Evolutionary conservation across 2,888 invertebrate genomes (phyloP), one percentile per base, ranked within the genome.

Genomic region (Crematogaster levior): DNA sequence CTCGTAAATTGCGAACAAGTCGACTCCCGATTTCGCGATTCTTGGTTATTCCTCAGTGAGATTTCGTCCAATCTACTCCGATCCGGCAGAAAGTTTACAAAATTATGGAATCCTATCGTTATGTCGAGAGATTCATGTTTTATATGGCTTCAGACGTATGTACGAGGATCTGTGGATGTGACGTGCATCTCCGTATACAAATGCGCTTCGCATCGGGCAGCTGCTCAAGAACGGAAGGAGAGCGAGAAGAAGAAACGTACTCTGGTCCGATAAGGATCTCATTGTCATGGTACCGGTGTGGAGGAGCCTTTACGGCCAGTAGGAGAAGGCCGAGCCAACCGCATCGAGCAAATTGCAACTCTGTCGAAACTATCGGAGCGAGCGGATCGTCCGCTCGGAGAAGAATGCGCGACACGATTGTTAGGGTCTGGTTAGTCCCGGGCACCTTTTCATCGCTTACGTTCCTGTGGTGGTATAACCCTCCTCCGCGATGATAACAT

Each of bases 341-440:
- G 89, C 90, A 92, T 89, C 92, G 91, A 93, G 92, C 93, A 93
- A 93, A 93, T 93, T 93, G 93, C 93, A 92, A 93, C 92, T 93
- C 93, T 92, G 93, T 92, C 93, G 91, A 93, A 92, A 93, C 93
- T 92, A 93, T 93, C 93, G 91, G 89, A 63, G 84, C 87, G 88
- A 84, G 81, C 91, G 91, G 92, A 93, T 93, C 93, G 91, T 90
- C 85, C 90, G 75, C 70, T 65, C 30, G 43, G 91, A 91, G 92
- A 92, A 93, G 93, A 93, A 93, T 94, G 92, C 92, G 93, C 92
- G 93, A 93, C 92, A 93, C 92, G 91, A 93, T 93, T 92, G 93
- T 92, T 91, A 91, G 91, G 82, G 81, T 63, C 86, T 77, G 87
- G 85, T 89, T 89, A 86, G 87, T 85, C 61, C 79, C 81, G 90